These are phyloP conservation scores for Periophthalmus magnuspinnatus DNA, from an alignment of 2,797 vertebrate genomes.

Conservation along the genomic window DNA sequence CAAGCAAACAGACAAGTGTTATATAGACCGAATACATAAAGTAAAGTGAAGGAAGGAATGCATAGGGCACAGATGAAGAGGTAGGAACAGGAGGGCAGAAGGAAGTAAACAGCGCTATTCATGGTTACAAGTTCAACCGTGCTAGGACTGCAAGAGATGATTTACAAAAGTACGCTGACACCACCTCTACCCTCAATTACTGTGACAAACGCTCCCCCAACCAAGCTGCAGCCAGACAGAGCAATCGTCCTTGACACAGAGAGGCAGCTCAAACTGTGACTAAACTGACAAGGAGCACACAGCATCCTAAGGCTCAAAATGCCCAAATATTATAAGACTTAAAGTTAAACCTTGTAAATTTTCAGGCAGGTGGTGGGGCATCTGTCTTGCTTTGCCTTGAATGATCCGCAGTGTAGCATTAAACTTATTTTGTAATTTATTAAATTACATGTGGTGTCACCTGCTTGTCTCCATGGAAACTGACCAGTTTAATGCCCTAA, in stretches of 20 bases:
- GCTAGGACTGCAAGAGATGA: constrained; percentile 41
- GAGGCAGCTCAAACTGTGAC: constrained; percentile 32
- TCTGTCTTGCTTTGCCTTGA: too few species aligned
- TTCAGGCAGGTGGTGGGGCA: too few species aligned
- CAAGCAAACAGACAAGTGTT: not conserved
- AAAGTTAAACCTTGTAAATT: not conserved
- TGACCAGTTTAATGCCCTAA: too few species aligned
- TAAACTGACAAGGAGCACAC: constrained; percentile 22
- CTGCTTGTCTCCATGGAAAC: too few species aligned
- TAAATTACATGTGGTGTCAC: too few species aligned
- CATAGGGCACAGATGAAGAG: constrained; percentile 21
- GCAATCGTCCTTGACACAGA: constrained; percentile 52
- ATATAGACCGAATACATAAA: not conserved
- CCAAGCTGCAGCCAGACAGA: constrained; percentile 38
- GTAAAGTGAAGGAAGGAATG: not conserved
- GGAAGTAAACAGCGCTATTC: constrained; percentile 46
- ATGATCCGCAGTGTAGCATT: too few species aligned
- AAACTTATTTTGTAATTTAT: too few species aligned
- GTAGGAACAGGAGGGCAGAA: constrained; percentile 27
- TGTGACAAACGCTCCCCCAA: constrained; percentile 52
- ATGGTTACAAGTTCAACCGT: constrained; percentile 48
- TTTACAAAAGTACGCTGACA: constrained; percentile 51
- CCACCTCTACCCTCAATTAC: constrained; percentile 67
- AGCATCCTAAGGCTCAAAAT: not conserved
- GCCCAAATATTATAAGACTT: not conserved